These are phyloP conservation scores for Myanophis thanlyinensis DNA, from an alignment of 2,113 vertebrate genomes.

Conservation along the genomic window DNA sequence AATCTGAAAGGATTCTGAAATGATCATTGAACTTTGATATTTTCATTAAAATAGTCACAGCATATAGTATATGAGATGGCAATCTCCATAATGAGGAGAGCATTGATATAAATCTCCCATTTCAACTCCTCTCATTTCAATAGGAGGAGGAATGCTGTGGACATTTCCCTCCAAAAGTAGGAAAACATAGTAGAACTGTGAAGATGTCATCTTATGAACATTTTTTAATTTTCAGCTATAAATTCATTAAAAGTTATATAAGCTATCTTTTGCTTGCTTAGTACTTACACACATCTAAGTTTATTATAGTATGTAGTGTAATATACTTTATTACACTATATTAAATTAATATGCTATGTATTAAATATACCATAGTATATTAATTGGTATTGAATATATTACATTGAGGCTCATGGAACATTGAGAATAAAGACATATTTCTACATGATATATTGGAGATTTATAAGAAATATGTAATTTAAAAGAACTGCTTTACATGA, in stretches of 20 bases:
- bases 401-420: not conserved
- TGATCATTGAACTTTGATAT: not conserved
- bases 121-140: not conserved
- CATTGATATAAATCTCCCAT: not conserved
- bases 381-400: rapidly evolving
- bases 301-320: not conserved
- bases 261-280: not conserved
- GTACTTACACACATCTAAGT: slow-evolving; percentile 4
- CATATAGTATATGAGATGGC: not conserved
- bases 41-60: not conserved
- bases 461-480: not conserved
- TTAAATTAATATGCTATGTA: not conserved
- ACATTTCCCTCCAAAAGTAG: not conserved
- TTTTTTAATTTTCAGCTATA: not conserved
- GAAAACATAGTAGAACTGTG: not conserved
- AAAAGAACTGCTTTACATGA: not conserved
- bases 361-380: too few relatives aligned
- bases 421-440: not conserved
- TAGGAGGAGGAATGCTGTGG: not conserved
- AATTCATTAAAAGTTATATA: not conserved
- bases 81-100: not conserved
- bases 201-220: not conserved
- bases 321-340: not conserved
- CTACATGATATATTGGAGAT: not conserved
- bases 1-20: not conserved